Base-by-base conservation (phyloP, 2,797 vertebrate species). In the Anguilla anguilla region DNA sequence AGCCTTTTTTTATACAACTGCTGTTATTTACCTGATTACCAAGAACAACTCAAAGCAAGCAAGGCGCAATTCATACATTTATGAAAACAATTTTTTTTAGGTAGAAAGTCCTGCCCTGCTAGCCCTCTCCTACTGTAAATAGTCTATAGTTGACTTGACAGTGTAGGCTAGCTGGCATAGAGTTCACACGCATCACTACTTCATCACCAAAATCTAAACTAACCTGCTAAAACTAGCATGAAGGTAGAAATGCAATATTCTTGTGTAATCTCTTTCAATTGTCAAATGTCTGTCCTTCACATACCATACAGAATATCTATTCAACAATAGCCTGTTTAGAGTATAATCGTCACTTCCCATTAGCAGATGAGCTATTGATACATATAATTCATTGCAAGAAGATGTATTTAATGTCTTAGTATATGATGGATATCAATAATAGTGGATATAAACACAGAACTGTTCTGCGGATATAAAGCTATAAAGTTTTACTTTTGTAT, bases 391-490 rank as follows among this genome's bases (percentile, higher is more conserved):
- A 28, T 69, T n/a, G 64, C 25, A 69, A 28, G 64, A 69, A 69
- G 25, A 69, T 69, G 64, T 28, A 69, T 64, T 64, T 64, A 64
- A 64, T 69, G n/a, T 69, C n/a, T 67, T 69, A 69, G 64, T 69
- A n/a, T 28, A 28, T 28, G n/a, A 28, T 69, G 25, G 64, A 69
- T n/a, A 28, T 67, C 64, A 67, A 67, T 25, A 67, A 67, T 6
- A 67, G n/a, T 67, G 4, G 64, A 67, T 67, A 67, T 28, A 25
- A 67, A 57, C 55, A 57, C 55, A 17, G 13, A 67, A 67, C n/a
- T 67, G n/a, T 7, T 15, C 25, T 6, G 64, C 6, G 64, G n/a
- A 67, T 28, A 67, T 67, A 64, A 64, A 64, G 19, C 59, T 22
- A 64, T 6, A 64, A 64, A 22, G 11, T 53, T 53, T 53, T 53